Conservation (phyloP, 2,888 invertebrate genomes). For the Trypoxylon attenuatum region DNA sequence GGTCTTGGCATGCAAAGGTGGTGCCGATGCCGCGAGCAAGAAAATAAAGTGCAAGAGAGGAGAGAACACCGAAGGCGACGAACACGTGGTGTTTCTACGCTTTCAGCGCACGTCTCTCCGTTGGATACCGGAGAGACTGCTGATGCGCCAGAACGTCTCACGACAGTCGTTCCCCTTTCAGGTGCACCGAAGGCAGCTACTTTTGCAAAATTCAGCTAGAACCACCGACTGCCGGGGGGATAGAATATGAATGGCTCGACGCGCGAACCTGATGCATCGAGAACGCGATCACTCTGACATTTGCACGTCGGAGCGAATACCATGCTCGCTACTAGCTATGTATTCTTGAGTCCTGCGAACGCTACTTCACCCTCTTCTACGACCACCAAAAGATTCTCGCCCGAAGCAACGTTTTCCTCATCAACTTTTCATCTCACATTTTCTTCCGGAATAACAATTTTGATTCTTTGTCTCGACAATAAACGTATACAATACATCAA, state of each 20-base stretch:
- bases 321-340: too few relatives aligned
- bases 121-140: not conserved
- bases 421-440: too few relatives aligned
- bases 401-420: too few relatives aligned
- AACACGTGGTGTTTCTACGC: not conserved
- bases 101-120: not conserved
- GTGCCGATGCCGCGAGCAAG: too few relatives aligned
- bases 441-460: too few relatives aligned
- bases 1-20: too few relatives aligned
- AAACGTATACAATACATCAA: too few relatives aligned
- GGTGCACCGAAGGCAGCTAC: not conserved
- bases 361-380: too few relatives aligned
- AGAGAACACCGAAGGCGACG: not conserved
- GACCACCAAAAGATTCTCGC: too few relatives aligned
- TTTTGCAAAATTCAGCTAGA: slow-evolving; percentile 8
- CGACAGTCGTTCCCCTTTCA: not conserved
- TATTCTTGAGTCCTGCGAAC: too few relatives aligned
- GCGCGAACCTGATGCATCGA: not conserved
- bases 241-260: slow-evolving; percentile 13
- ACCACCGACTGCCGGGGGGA: slow-evolving; percentile 1
- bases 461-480: too few relatives aligned
- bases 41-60: too few relatives aligned
- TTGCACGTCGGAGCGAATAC: not conserved
- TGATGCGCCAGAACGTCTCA: not conserved
- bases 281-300: not conserved